phyloP scores from a whole-genome alignment of 1,140 invertebrate genomes.

The Leptopilina clavipes region DNA sequence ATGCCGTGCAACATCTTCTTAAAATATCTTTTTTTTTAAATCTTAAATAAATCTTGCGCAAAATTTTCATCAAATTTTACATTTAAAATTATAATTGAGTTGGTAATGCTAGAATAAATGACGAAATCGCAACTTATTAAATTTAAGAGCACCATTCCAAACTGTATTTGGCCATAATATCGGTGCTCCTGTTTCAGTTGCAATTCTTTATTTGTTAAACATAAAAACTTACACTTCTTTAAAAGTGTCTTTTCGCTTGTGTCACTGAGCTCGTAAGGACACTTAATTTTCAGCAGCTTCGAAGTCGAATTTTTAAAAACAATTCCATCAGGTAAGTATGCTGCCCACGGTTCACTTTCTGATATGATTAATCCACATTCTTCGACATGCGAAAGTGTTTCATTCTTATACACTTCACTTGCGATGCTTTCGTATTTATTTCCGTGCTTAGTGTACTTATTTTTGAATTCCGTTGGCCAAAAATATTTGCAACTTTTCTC shows the following conservation, averaged over 20 bases:
- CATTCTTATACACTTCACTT: background rate
- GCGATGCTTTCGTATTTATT: conserved; percentile 38
- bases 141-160: conserved; percentile 22
- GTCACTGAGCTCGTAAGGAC: conserved; percentile 2
- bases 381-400: conserved; percentile 11
- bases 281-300: conserved; percentile 40
- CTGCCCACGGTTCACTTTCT: conserved; percentile 44
- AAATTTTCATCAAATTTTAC: background rate
- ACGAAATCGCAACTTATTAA: conserved; percentile 33
- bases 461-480: background rate
- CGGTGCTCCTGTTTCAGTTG: background rate
- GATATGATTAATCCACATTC: conserved; percentile 48
- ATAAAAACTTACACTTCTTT: background rate
- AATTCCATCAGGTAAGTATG: conserved; percentile 48
- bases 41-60: background rate
- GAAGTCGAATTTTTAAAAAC: conserved; percentile 33
- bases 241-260: background rate
- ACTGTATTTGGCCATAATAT: conserved; percentile 36
- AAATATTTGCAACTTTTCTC: conserved; percentile 27
- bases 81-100: conserved; percentile 4
- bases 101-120: conserved; percentile 16
- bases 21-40: conserved; percentile 1
- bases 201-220: background rate
- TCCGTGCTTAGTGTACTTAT: conserved; percentile 22
- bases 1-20: conserved; percentile 5